Base-by-base conservation (phyloP, 2,888 invertebrate species). In the Xiphydria camelus region DNA sequence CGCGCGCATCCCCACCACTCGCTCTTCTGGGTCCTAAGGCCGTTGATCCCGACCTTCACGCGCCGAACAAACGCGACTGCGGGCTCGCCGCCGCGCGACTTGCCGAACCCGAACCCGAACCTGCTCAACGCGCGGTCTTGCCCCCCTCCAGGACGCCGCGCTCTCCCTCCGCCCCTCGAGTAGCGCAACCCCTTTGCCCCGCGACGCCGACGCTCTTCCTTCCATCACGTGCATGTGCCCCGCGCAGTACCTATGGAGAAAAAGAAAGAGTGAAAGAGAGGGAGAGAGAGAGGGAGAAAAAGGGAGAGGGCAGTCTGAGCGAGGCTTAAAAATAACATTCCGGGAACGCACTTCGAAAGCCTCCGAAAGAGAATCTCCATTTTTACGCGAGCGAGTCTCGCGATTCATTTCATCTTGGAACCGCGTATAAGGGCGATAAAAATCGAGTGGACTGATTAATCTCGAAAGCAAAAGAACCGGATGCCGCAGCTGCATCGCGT, bases 11-110 rank as follows among this genome's bases (percentile, higher is more conserved):
- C 55, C 42, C 40, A 42, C 49, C 10, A 18, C 35, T 35, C 31
- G 29, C 21, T 36, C 31, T 29, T 29, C 43, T 39, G 71, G 73
- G 73, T 68, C 70, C 73, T 71, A 70, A 71, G 75, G 75, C 71
- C 75, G 68, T 75, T 75, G 75, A 75, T 75, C 75, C 75, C 73
- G 75, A 75, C 75, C 75, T 75, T 75, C 75, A 71, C 73, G 73
- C 75, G 74, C 73, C 71, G 67, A 73, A 75, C 75, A 67, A 68
- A 60, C 69, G 68, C 70, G 69, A 70, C 68, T 64, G 70, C 66
- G n/a, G n/a, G n/a, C n/a, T n/a, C n/a, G n/a, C n/a, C n/a, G 62
- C 64, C 64, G 52, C 51, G 43, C 61, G 64, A 67, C 70, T 72
- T 70, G 68, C 72, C 73, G 66, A 73, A 73, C 71, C 68, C 66